Evolutionary conservation across 1,140 invertebrate species (phyloP).

Genomic region (Macrostomum lignano): DNA sequence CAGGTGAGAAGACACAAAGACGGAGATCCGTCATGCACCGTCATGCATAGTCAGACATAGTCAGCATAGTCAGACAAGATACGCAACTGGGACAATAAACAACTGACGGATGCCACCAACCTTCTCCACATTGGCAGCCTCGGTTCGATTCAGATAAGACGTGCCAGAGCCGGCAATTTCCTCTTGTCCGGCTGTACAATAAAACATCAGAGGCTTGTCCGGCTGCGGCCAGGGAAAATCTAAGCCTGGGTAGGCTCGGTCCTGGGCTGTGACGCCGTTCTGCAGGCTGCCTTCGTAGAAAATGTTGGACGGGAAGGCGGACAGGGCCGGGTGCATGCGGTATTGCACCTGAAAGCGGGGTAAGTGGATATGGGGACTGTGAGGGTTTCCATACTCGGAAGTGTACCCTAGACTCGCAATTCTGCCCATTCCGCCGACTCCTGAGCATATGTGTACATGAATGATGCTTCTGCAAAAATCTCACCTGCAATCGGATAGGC

Average conservation of each 20-base stretch:
- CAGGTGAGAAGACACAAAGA: background rate
- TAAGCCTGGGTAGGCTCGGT: constrained; percentile 37
- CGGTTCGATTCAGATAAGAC: constrained; percentile 78
- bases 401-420: too few species aligned
- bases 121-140: constrained; percentile 92
- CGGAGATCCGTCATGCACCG: background rate
- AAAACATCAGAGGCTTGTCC: constrained; percentile 95
- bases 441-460: constrained; percentile 9
- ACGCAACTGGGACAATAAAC: background rate
- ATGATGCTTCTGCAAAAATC: too few species aligned
- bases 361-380: constrained; percentile 22
- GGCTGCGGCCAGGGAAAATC: constrained; percentile 89
- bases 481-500: constrained; percentile 70
- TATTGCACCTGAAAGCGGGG: constrained; percentile 96
- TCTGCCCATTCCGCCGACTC: too few species aligned
- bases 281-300: constrained; percentile 95
- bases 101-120: constrained; percentile 32
- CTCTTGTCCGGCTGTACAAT: constrained; percentile 79
- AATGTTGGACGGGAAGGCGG: constrained; percentile 88
- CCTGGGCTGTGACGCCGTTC: constrained; percentile 69
- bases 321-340: constrained; percentile 77
- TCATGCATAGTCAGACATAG: background rate
- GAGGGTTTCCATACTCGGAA: too few species aligned
- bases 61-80: background rate
- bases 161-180: constrained; percentile 93